Percentiles rank a stretch among this genome's conserved stretches.
Conservation (phyloP, 37 sponge, comb jelly and placozoan species). For the Eunapius fragilis region DNA sequence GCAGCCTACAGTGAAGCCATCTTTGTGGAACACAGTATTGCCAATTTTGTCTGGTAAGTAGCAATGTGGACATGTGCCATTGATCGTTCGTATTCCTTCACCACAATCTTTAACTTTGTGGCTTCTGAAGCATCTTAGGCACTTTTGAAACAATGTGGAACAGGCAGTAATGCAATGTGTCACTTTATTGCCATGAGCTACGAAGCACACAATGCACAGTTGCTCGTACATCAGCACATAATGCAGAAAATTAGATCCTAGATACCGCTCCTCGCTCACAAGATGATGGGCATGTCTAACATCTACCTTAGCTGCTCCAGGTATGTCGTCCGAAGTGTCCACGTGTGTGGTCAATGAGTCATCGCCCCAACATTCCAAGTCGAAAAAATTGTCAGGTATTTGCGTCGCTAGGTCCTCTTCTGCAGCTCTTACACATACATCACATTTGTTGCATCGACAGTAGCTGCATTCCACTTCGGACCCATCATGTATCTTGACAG, state of each 20-base stretch:
- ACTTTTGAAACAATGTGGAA: not conserved
- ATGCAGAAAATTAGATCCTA: not conserved
- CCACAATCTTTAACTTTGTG: no score
- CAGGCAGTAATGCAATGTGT: not conserved
- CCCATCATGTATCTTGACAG: not conserved
- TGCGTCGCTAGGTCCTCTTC: not conserved
- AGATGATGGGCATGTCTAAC: no score
- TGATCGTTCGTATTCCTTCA: not conserved
- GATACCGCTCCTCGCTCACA: not conserved
- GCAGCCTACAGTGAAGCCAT: not conserved
- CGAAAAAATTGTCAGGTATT: not conserved
- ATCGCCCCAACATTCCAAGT: no score
- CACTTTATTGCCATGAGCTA: not conserved
- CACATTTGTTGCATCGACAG: not conserved
- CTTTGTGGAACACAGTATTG: not conserved
- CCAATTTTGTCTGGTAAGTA: not conserved
- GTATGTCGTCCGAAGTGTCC: no score
- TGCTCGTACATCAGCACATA: not conserved
- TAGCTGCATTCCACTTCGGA: not conserved
- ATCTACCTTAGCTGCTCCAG: no score
- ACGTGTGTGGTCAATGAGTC: no score
- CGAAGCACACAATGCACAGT: not conserved
- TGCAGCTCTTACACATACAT: not conserved
- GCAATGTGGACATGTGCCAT: not conserved
- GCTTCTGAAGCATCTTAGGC: not conserved